Evolutionary conservation across 2,888 invertebrate species (phyloP), one percentile per base, ranked within the genome.

Genomic region (Panopea generosa): DNA sequence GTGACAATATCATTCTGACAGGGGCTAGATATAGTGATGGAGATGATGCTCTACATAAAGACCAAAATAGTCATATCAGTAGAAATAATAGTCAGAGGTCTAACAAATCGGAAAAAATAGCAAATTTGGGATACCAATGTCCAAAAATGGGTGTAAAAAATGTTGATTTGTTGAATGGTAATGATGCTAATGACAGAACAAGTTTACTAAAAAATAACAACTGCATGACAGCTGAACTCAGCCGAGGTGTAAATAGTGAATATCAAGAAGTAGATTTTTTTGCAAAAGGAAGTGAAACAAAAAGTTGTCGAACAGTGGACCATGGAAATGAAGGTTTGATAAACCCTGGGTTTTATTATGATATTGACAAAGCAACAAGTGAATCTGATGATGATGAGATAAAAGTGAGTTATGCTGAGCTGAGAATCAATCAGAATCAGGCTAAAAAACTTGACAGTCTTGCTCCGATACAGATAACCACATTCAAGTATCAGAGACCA

Each of bases 401-500:
- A 40, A 45, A 63, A 22, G 47, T 57, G 11, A 74, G 69, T 60
- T 50, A 49, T 59, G 74, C 69, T 22, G 63, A 74, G 22, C 7
- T 74, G 22, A 53, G 26, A 24, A 11, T 74, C 11, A 65, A 69
- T 4, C 26, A 26, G 20, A 56, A 68, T 6, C 20, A 18, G 27
- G 26, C 52, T 22, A 56, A 55, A 16, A 52, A 52, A 24, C 3
- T 16, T 3, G 52, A 22, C 9, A 7, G 20, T 20, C 7, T 3
- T 20, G 24, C 14, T 52, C 47, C 62, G 18, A 56, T 61, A 47
- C 63, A 68, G 18, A 68, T 62, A 47, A 74, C 65, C 22, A 65
- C 60, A 27, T 72, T 65, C 40, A 72, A 65, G 45, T 72, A 53
- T 45, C 65, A 65, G 16, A 59, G 53, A 47, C 71, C 52, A 20